A percentile compares a stretch with the other conserved stretches of the same genome.
Conservation (phyloP, 2,113 vertebrate genomes). For the Ariopsis seemanni region DNA sequence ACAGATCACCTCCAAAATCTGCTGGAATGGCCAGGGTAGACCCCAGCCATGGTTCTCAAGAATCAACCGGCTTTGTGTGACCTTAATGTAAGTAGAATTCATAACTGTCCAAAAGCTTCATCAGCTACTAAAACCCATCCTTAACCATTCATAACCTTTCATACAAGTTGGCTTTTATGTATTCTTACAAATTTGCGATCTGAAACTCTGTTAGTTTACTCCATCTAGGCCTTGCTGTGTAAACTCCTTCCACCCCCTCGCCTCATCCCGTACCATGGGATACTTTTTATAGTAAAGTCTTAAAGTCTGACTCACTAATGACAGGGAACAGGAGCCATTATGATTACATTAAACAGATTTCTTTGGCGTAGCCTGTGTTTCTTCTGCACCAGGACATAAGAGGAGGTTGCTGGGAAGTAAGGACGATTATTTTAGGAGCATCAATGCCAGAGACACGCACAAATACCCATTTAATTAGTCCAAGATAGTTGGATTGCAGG, state of each 20-base stretch:
- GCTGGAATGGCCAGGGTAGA: no score
- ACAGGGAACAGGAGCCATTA: constrained; percentile 5
- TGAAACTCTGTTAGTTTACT: neutral
- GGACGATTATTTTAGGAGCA: neutral
- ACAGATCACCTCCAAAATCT: no score
- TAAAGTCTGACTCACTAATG: constrained; percentile 31
- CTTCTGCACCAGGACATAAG: neutral
- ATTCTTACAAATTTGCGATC: neutral
- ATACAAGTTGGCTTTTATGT: neutral
- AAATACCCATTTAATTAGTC: constrained; percentile 28
- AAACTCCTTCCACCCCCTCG: neutral
- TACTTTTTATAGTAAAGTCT: constrained; percentile 27
- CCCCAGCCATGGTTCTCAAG: no score
- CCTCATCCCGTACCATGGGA: neutral
- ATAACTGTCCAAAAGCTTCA: neutral
- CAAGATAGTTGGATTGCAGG: neutral
- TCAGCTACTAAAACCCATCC: neutral
- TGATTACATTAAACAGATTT: constrained; percentile 28
- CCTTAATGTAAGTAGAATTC: neutral
- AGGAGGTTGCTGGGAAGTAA: neutral
- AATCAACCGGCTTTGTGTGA: no score
- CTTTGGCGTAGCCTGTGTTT: neutral
- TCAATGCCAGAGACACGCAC: neutral
- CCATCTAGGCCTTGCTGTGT: neutral
- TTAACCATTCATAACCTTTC: neutral